Conservation (phyloP, 2,113 vertebrate species). For the Athene cunicularia region DNA sequence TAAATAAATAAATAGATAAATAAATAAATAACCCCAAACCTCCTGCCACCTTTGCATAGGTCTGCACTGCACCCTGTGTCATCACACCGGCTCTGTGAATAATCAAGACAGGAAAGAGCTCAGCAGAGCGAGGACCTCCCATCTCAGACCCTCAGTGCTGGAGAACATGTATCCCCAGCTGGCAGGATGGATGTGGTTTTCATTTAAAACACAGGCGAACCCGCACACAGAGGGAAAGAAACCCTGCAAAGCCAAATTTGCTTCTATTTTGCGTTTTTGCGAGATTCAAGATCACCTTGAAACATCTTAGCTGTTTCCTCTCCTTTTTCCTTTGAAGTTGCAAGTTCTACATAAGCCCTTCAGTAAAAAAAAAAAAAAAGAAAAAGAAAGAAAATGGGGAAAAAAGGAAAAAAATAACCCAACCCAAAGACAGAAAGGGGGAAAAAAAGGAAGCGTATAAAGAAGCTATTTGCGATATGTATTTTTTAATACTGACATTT, state of each 20-base stretch:
- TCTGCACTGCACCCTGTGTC: neutral
- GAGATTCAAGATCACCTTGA: neutral
- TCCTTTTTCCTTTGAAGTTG: conserved; percentile 3
- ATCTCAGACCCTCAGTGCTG: neutral
- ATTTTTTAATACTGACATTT: conserved; percentile 52
- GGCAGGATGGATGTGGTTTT: neutral
- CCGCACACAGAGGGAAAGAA: neutral
- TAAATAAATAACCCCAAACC: neutral
- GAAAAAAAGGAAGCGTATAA: neutral
- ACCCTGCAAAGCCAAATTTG: neutral
- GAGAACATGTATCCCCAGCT: neutral
- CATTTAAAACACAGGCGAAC: neutral
- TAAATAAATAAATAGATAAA: neutral
- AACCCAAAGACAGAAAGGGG: no score
- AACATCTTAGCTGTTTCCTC: neutral
- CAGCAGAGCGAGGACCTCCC: neutral
- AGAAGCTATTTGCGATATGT: neutral
- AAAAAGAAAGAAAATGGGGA: neutral
- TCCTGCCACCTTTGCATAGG: neutral
- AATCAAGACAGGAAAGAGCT: neutral
- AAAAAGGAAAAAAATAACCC: neutral
- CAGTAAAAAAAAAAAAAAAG: neutral
- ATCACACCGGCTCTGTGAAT: neutral
- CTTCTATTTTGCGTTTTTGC: neutral
- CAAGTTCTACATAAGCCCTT: neutral